Evolutionary conservation across 2,888 invertebrate genomes (phyloP), one percentile per base, ranked within the genome.

Genomic region (Caenorhabditis imperialis): DNA sequence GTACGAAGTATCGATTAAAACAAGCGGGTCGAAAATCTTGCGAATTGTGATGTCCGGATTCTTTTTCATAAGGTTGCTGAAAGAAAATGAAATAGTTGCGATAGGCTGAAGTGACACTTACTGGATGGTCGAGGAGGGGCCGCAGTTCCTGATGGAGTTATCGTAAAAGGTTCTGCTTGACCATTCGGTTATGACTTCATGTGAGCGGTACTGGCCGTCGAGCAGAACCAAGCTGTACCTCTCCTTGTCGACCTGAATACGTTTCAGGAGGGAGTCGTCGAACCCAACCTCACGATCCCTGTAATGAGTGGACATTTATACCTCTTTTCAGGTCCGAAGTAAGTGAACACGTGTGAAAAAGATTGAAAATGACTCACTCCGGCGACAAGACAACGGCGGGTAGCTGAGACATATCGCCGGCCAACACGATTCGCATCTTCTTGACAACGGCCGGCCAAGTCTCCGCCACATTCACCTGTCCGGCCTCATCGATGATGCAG

Each of bases 401-500:
- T 10, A 65, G 30, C 27, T 65, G 65, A 7, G 40, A 42, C n/a
- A 55, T 55, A 48, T 65, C 65, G 5, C 65, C 65, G 10, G 65
- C 65, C 48, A 65, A 18, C 8, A 65, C 50, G 10, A 65, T 33
- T 14, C 47, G 25, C 10, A 50, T 48, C 55, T 48, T 55, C 14
- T 23, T 22, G 7, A 3, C 1, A 12, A 48, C 40, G 0, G 48
- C 55, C 14, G 63, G 63, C 63, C 63, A 63, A 14, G 38, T 55
- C 16, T 27, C 12, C 1, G 47, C 30, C 18, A 53, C 60, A 35
- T 45, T 65, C 1, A 58, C 48, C 40, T 73, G 73, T 3, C 47
- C 40, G 14, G 54, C 61, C 27, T 73, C 73, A 23, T 74, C 65
- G 10, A 54, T 20, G n/a, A 42, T 20, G 20, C 42, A 53, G 25